Base-by-base conservation (phyloP, 2,113 vertebrate genomes). In the Gymnobelideus leadbeateri region DNA sequence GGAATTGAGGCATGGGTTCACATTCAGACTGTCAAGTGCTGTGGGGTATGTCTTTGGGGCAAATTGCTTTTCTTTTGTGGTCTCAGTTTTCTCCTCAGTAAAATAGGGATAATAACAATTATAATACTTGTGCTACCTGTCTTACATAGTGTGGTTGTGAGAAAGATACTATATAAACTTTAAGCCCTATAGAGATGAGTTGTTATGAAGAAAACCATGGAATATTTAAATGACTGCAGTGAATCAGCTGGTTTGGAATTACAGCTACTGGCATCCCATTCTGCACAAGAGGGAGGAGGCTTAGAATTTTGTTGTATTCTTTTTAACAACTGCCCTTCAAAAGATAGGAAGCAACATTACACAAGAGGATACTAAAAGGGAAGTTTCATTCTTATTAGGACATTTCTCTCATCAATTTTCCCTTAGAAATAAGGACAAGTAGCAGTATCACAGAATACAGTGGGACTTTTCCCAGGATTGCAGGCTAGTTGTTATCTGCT, bases 201-300 rank as follows among this genome's bases (percentile, higher is more conserved):
- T n/a, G 16, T n/a, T 84, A 94, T 96, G 91, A 92, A 43, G 90
- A n/a, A 92, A 96, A 92, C 31, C 24, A 91, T 91, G 93, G 90
- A 93, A 12, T 84, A 9, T 97, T 96, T 97, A 92, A 94, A 96
- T 57, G 90, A 28, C n/a, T 94, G n/a, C 3, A 54, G 77, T 49
- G 50, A 19, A 94, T 68, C 25, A 46, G 28, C 49, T 43, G 31
- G 97, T 97, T 93, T 93, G 97, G 93, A 97, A 98, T 91, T 61
- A 95, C 95, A 97, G 51, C 28, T 51, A 25, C 57, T 94, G 46
- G 43, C 90, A 43, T 52, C 47, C 31, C 24, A 24, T 51, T 91
- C 19, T 25, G 25, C 24, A 3, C 89, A 25, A 54, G 51, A 92
- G 24, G 61, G 51, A 92, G 24, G 53, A 84, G n/a, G 46, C 90